Conservation (phyloP, 2,113 vertebrate genomes). For the Myotis davidii region DNA sequence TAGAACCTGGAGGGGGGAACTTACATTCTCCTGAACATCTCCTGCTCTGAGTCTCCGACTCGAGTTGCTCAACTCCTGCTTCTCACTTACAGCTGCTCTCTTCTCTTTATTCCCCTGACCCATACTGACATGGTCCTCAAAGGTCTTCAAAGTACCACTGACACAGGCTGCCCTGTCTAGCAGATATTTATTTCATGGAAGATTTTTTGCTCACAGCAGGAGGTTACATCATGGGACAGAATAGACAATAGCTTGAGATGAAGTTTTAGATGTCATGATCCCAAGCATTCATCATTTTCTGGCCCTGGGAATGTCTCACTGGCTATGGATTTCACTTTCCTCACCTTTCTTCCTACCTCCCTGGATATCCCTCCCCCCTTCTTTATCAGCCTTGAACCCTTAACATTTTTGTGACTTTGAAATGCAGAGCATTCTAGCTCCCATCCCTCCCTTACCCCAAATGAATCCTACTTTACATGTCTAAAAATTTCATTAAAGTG, state of each 20-base stretch:
- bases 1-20: neutral
- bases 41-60: neutral
- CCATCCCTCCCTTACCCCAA: neutral
- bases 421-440: neutral
- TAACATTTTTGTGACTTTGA: neutral
- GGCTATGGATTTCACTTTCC: neutral
- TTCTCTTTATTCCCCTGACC: neutral
- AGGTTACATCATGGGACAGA: neutral
- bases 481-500: neutral
- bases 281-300: neutral
- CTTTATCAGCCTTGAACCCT: neutral
- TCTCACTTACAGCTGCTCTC: neutral
- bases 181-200: slow-evolving; percentile 7
- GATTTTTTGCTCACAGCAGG: neutral
- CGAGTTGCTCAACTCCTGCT: neutral
- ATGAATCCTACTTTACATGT: neutral
- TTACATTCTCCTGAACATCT: neutral
- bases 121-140: neutral
- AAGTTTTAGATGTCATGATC: neutral
- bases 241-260: neutral
- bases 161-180: neutral
- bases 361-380: no score
- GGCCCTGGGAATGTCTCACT: neutral
- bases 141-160: neutral
- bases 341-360: neutral